Base-by-base conservation (phyloP, 2,113 vertebrate species). In the Suricata suricatta region DNA sequence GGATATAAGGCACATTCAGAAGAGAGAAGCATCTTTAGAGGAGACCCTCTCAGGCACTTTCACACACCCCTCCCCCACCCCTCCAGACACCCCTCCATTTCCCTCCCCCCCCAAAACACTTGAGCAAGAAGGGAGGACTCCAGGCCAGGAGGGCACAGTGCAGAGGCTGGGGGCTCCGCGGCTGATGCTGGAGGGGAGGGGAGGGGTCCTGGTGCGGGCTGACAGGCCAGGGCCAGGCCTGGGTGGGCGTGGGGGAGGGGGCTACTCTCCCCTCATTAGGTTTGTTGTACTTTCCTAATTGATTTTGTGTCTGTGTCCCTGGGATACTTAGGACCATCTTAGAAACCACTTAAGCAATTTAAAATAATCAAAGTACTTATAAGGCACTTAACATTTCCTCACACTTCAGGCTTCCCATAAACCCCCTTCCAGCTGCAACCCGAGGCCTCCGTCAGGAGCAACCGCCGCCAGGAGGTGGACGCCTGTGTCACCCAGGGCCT, bases 321-420 rank as follows among this genome's bases (percentile, higher is more conserved):
- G 7, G 84, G 95, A 90, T 68, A 31, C 35, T 95, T 92, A 93
- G 64, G 90, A 66, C 84, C 83, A 92, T 98, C 88, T 93, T 21
- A 0, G 15, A 94, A 98, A 96, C 93, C 96, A 95, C 97, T 83
- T 76, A 95, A 98, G 97, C 64, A 23, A 97, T 98, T 97, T 97
- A 97, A 96, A 93, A 98, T 98, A 80, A 95, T 93, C 97, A 93
- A 97, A 97, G 97, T 57, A 68, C 88, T 97, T 90, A 54, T 14
- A 80, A 91, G 85, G 76, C 85, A 50, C 95, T 90, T 57, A 96
- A 93, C 97, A 93, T 88, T 57, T 66, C 76, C 72, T 84, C 31
- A 2, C 13, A 21, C 76, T 97, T 92, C 85, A 35, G 50, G 69
- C 82, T 74, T 80, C 91, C 83, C 79, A 63, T 19, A 79, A 90